These are phyloP conservation scores for Vanessa cardui DNA, from an alignment of 2,888 invertebrate species.

Conservation along the genomic window DNA sequence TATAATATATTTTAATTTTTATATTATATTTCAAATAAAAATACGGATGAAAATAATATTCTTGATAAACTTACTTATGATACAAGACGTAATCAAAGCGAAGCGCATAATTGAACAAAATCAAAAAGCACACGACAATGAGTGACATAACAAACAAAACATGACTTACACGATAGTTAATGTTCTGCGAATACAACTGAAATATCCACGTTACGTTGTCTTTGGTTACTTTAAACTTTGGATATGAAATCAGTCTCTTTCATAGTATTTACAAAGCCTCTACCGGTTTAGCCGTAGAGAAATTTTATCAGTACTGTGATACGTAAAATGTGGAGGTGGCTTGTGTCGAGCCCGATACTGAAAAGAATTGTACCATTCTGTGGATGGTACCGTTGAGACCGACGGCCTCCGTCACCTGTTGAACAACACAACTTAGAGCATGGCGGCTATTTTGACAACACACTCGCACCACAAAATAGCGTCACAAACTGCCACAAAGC, in stretches of 20 bases:
- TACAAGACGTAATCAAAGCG: slow-evolving; percentile 54
- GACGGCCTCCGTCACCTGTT: slow-evolving; percentile 84
- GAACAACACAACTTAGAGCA: slow-evolving; percentile 80
- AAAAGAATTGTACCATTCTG: slow-evolving; percentile 85
- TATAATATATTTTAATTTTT: slow-evolving; percentile 35
- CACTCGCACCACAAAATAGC: slow-evolving; percentile 47
- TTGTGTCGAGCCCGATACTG: slow-evolving; percentile 83
- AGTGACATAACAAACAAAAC: slow-evolving; percentile 81
- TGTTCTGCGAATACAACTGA: slow-evolving; percentile 73
- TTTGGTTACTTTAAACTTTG: slow-evolving; percentile 76
- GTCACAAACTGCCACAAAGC: slow-evolving; percentile 33
- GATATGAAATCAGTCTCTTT: slow-evolving; percentile 78
- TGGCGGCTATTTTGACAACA: slow-evolving; percentile 61
- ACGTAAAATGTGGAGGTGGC: slow-evolving; percentile 86
- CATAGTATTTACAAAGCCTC: slow-evolving; percentile 76
- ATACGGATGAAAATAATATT: slow-evolving; percentile 34
- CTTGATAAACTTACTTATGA: slow-evolving; percentile 34
- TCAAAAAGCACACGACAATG: slow-evolving; percentile 81
- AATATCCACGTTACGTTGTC: slow-evolving; percentile 71
- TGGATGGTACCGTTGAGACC: slow-evolving; percentile 84
- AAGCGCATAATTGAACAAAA: slow-evolving; percentile 71
- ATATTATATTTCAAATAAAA: slow-evolving; percentile 28
- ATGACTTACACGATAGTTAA: slow-evolving; percentile 80
- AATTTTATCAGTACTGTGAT: slow-evolving; percentile 80
- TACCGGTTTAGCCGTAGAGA: slow-evolving; percentile 59